phyloP scores from a whole-genome alignment of 2,113 vertebrate genomes.

The Saccopteryx bilineata region DNA sequence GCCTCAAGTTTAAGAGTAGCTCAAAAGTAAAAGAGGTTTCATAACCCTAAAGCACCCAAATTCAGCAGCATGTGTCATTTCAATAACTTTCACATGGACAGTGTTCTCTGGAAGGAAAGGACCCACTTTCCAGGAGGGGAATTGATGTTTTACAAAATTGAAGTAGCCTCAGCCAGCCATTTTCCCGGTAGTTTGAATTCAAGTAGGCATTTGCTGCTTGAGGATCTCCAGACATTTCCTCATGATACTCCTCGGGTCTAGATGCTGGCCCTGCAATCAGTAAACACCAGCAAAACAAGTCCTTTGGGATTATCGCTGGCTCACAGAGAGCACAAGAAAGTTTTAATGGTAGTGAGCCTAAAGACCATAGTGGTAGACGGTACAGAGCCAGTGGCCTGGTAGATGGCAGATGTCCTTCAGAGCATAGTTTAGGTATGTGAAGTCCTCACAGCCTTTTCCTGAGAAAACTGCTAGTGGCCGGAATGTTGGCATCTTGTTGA shows the following conservation, averaged over 20 bases:
- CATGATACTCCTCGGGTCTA: neutral
- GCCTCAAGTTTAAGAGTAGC: neutral
- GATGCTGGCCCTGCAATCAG: neutral
- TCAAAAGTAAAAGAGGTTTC: neutral
- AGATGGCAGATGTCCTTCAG: neutral
- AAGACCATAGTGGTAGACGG: neutral
- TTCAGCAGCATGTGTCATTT: neutral
- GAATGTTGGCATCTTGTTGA: neutral
- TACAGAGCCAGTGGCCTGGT: neutral
- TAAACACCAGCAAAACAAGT: constrained; percentile 26
- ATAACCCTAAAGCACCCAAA: neutral
- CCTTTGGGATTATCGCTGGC: neutral
- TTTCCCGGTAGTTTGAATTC: neutral
- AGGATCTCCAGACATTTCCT: constrained; percentile 11
- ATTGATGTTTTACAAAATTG: neutral
- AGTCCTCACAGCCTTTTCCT: neutral
- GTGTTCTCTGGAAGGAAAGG: neutral
- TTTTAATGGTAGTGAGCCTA: neutral
- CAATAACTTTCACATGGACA: neutral
- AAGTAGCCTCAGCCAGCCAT: neutral
- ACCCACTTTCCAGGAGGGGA: neutral
- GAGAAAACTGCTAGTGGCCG: neutral
- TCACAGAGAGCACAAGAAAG: neutral
- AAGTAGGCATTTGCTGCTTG: constrained; percentile 42
- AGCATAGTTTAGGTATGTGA: neutral